Percentiles rank a stretch among this genome's conserved stretches.
These are phyloP conservation scores for Anarhynchus alexandrinus DNA, from an alignment of 2,113 vertebrate genomes.

Conservation along the genomic window DNA sequence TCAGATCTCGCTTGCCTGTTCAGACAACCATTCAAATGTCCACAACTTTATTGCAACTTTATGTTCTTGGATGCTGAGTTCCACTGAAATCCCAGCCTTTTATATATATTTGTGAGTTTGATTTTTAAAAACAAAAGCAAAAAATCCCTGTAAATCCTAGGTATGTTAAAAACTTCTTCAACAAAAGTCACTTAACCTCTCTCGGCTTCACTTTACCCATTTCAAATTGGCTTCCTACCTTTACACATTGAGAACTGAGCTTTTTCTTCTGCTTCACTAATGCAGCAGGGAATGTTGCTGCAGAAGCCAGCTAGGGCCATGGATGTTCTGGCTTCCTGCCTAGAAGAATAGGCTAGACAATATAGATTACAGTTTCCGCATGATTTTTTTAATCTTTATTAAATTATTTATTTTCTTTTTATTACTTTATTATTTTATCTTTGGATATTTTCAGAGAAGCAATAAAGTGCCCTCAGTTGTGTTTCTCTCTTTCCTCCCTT, in stretches of 20 bases:
- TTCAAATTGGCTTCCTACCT: background rate
- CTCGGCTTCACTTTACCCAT: background rate
- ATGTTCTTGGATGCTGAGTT: background rate
- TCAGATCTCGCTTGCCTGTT: background rate
- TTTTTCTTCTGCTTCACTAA: background rate
- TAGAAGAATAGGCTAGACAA: background rate
- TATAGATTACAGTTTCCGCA: background rate
- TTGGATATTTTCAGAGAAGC: background rate
- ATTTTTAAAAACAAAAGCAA: background rate
- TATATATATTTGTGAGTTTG: background rate
- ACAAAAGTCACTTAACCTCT: background rate
- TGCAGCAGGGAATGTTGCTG: fast-evolving
- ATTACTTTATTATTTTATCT: no score
- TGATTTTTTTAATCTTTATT: background rate
- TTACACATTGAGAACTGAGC: background rate
- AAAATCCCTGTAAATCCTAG: background rate
- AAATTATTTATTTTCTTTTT: no score
- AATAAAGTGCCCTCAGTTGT: background rate
- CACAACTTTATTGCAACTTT: background rate
- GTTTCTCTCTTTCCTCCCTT: background rate
- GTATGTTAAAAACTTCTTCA: background rate
- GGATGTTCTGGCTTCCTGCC: background rate
- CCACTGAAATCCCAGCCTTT: background rate
- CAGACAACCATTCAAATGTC: background rate
- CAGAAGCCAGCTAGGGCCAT: background rate